A percentile compares a stretch with the other conserved stretches of the same genome.
Conservation (phyloP, 2,888 invertebrate species). For the Gymnocheta viridis region DNA sequence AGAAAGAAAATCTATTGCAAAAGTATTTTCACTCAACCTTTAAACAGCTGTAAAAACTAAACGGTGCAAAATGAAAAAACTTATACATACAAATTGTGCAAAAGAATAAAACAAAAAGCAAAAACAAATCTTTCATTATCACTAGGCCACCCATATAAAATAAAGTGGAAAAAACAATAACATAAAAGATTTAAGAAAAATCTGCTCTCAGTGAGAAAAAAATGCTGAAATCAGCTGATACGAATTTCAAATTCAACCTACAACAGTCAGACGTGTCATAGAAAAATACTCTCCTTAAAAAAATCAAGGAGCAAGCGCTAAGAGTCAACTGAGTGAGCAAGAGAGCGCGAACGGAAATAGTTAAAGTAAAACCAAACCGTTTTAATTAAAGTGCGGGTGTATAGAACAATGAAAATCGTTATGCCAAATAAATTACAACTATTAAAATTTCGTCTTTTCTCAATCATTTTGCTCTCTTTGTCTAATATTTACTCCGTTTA, state of each 20-base stretch:
- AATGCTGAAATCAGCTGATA: slow-evolving; percentile 47
- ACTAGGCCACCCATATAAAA: slow-evolving; percentile 66
- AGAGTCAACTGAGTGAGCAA: neutral
- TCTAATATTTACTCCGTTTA: slow-evolving; percentile 21
- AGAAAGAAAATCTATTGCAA: slow-evolving; percentile 8
- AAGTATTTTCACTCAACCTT: slow-evolving; percentile 44
- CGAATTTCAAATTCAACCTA: neutral
- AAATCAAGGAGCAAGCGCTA: slow-evolving; percentile 12
- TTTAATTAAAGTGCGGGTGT: slow-evolving; percentile 46
- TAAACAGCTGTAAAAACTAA: slow-evolving; percentile 50
- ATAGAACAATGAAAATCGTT: slow-evolving; percentile 10
- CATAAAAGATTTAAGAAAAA: neutral
- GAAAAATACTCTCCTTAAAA: neutral
- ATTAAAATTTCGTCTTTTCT: slow-evolving; percentile 12
- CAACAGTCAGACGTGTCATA: neutral
- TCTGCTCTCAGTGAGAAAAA: slow-evolving; percentile 17
- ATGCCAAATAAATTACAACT: slow-evolving; percentile 15
- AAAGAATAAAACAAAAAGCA: slow-evolving; percentile 41
- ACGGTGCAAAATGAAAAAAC: slow-evolving; percentile 17
- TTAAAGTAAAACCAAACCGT: slow-evolving; percentile 21
- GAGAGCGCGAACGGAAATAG: neutral
- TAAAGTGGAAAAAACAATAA: slow-evolving; percentile 41
- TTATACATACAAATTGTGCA: slow-evolving; percentile 44
- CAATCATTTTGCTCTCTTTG: neutral
- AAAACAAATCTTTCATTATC: slow-evolving; percentile 66